Conservation (phyloP, 1,140 invertebrate genomes). For the Drosophila yakuba region DNA sequence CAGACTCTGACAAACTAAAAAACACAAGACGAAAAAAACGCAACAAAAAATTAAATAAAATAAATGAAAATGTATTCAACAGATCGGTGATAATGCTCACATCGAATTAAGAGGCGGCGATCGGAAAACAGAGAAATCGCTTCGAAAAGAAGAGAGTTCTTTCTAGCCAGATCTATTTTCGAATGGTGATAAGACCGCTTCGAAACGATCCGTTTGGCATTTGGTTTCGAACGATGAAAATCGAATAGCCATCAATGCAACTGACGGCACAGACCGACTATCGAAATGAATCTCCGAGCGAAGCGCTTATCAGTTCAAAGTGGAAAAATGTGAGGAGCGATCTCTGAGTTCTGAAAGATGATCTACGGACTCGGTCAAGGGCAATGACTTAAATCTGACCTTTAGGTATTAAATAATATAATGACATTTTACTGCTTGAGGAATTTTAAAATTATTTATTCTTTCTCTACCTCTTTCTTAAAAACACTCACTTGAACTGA, state of each 20-base stretch:
- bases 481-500: neutral
- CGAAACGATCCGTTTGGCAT: constrained; percentile 40
- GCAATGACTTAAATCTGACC: neutral
- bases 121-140: constrained; percentile 2
- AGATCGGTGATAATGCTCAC: constrained; percentile 47
- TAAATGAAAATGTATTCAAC: constrained; percentile 18
- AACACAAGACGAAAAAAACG: constrained; percentile 56
- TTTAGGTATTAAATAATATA: neutral
- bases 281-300: neutral
- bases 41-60: constrained; percentile 32
- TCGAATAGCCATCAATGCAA: constrained; percentile 14
- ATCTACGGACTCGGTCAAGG: neutral
- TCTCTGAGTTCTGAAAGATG: neutral
- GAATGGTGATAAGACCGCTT: constrained; percentile 65
- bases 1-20: constrained; percentile 84
- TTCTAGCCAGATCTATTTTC: constrained; percentile 59
- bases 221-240: constrained; percentile 31
- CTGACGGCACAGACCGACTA: neutral
- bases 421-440: neutral
- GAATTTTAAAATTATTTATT: neutral
- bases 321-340: neutral
- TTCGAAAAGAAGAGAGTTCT: constrained; percentile 23
- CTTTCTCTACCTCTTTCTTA: too few relatives aligned
- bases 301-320: constrained; percentile 9
- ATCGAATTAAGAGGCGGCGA: constrained; percentile 65